phyloP scores from a whole-genome alignment of 2,888 invertebrate species.

The Pecten maximus region DNA sequence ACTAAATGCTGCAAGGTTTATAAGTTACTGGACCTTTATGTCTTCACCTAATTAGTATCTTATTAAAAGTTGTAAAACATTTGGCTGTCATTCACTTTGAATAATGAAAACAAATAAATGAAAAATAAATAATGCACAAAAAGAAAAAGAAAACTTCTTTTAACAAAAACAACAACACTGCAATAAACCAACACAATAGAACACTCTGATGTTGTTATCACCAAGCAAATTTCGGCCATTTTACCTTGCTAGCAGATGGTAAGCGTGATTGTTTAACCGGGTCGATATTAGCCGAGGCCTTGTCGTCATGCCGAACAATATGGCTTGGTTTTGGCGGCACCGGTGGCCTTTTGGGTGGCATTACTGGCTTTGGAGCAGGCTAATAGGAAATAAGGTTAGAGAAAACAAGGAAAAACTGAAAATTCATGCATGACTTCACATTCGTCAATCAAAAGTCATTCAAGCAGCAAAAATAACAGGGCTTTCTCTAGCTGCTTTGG shows the following conservation, averaged over 20 bases:
- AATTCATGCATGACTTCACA: not conserved
- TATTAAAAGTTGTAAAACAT: no score
- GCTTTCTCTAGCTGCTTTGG: not conserved
- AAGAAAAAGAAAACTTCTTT: not conserved
- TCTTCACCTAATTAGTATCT: no score
- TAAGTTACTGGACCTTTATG: no score
- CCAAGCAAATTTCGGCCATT: not conserved
- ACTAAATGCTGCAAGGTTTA: no score
- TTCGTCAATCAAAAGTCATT: not conserved
- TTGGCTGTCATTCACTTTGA: no score
- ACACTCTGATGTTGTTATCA: not conserved
- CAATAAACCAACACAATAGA: not conserved
- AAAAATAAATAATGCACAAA: not conserved
- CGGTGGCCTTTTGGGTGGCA: conserved; percentile 67
- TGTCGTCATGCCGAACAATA: conserved; percentile 52
- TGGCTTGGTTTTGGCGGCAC: conserved; percentile 70
- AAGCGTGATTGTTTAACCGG: conserved; percentile 50
- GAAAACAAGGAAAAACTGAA: conserved; percentile 27
- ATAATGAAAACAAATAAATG: no score
- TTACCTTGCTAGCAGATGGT: conserved; percentile 40
- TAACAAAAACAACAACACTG: not conserved
- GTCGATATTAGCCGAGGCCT: conserved; percentile 38
- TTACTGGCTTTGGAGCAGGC: conserved; percentile 52
- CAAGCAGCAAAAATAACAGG: not conserved
- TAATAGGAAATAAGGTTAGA: conserved; percentile 46